Evolutionary conservation across 2,888 invertebrate species (phyloP), one percentile per base, ranked within the genome.

Genomic region (Oxycera nigricornis): DNA sequence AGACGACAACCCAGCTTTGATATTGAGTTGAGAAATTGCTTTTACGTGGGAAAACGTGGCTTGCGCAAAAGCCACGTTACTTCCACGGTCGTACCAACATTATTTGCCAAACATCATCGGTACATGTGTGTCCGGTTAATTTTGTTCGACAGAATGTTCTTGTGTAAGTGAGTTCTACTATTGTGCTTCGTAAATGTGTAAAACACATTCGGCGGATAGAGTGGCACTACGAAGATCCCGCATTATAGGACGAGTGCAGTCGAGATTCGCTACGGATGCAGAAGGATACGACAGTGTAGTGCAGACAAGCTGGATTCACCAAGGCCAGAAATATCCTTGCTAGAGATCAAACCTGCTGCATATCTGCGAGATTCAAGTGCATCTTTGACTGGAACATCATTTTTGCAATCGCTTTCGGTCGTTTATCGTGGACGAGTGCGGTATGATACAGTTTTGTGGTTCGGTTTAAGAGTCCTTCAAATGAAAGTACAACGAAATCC

Each of bases 221-320:
- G 46, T 68, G 35, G 74, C 76, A 73, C 68, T 72, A 74, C 74
- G 72, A 76, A 72, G 65, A 68, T 73, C 76, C 75, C 73, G 75
- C 76, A 76, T 76, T 76, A 74, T 73, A 28, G 75, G 72, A 59
- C 24, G 70, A 76, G 72, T 75, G 76, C 74, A 67, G 61, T 74
- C 83, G 81, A 85, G 84, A 85, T 82, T 84, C 81, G 82, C 82
- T 82, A 83, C 82, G 84, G 82, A 82, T 85, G 84, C 84, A 84
- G 85, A 82, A 78, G 81, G 82, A 80, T 81, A 77, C 67, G 52
- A 62, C 57, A 75, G 41, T 52, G 72, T 52, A 59, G 50, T 39
- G 52, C 65, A 55, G 50, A 73, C 73, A 62, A 62, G 35, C 39
- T 72, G 28, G 72, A 35, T 14, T 26, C 67, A 65, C 41, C 73